phyloP scores from a whole-genome alignment of 2,113 vertebrate species.

The Notiomystis cincta region DNA sequence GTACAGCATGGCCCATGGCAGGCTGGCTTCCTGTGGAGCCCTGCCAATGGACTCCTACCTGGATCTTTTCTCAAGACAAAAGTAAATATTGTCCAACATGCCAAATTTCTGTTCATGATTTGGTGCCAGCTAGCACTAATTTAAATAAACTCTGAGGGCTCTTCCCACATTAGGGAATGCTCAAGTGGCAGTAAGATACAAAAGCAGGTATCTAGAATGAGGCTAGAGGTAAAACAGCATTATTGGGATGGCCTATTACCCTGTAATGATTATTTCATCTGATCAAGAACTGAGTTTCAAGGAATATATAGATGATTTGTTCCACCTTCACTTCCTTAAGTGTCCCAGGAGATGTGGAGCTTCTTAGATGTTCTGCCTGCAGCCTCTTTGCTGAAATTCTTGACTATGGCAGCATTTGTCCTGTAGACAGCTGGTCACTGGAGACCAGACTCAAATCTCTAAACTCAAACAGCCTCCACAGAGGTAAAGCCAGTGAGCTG shows the following conservation, averaged over 20 bases:
- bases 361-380: not conserved
- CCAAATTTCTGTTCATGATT: not conserved
- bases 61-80: not conserved
- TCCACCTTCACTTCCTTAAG: not conserved
- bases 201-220: conserved; percentile 1
- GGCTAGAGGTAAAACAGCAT: not conserved
- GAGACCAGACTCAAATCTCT: not conserved
- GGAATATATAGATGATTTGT: not conserved
- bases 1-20: not conserved
- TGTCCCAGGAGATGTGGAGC: not conserved
- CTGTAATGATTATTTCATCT: not conserved
- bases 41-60: not conserved
- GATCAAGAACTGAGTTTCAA: not conserved
- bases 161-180: not conserved
- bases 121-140: not conserved
- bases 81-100: not conserved
- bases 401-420: conserved; percentile 3
- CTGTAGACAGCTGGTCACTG: not conserved
- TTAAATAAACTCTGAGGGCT: not conserved
- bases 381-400: not conserved
- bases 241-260: not conserved
- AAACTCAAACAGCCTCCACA: not conserved
- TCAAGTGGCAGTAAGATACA: not conserved
- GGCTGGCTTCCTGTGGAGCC: not conserved
- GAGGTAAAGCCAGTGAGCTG: not conserved